Evolutionary conservation across 2,113 vertebrate species (phyloP), one percentile per base, ranked within the genome.

Genomic region (Myotis lucifugus): DNA sequence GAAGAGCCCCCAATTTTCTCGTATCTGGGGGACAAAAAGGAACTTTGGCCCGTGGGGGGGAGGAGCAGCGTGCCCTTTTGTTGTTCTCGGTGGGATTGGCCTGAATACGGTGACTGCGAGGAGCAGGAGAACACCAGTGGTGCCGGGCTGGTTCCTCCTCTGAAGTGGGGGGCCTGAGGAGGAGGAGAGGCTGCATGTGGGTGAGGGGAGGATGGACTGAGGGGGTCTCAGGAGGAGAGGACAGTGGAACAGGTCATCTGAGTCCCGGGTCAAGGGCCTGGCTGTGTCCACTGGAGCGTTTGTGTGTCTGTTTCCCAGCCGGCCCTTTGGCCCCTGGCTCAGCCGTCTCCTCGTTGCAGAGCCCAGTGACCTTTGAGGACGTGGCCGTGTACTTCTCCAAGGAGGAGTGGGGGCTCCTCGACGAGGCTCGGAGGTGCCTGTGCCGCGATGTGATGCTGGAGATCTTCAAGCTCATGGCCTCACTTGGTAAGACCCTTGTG

Each of bases 371-470:
- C 37, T 90, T 84, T 2, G 19, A 93, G 69, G 81, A 90, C 46
- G 86, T 93, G 61, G 48, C 83, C 0, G 32, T 95, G 37, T 54
- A 21, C 25, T 91, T 95, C 40, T 95, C 83, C 56, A 40, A n/a
- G 32, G 94, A 93, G 56, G 91, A 93, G 37, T 90, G 86, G 94
- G 66, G 48, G 6, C 54, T 90, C 59, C 91, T 93, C 27, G 66
- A 85, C 67, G 46, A 6, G 7, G 25, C 66, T 32, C 86, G 85
- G 56, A 93, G 81, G 73, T 27, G n/a, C 46, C 81, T 93, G 66
- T 67, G 90, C 86, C 73, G 54, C 8, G 54, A 4, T 2, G 94
- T 93, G 52, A 95, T 81, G 86, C 81, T 90, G 73, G 91, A 93
- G 46, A 93, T 37, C 54, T 79, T 90, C 14, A 73, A 93, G 79